A percentile compares a stretch with the other conserved stretches of the same genome.
These are phyloP conservation scores for Automeris io DNA, from an alignment of 2,888 invertebrate genomes.

Conservation along the genomic window DNA sequence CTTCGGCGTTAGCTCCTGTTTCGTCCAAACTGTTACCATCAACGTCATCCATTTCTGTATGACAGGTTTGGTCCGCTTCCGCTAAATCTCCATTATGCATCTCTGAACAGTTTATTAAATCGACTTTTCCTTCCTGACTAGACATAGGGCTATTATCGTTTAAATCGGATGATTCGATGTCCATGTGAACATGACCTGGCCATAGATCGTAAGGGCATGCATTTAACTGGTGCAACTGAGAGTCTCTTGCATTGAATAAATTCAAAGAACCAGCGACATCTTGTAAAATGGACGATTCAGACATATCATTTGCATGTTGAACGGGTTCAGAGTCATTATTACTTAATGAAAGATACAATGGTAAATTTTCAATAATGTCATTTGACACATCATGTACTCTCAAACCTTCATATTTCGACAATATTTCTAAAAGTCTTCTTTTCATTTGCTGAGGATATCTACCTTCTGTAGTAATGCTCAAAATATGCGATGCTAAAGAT, in stretches of 20 bases:
- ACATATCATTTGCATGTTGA: constrained; percentile 36
- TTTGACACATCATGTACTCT: constrained; percentile 58
- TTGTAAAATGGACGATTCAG: constrained; percentile 55
- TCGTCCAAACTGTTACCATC: constrained; percentile 29
- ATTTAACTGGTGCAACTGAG: constrained; percentile 53
- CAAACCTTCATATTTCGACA: constrained; percentile 61
- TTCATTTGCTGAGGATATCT: constrained; percentile 51
- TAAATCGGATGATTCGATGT: constrained; percentile 43
- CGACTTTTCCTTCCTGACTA: constrained; percentile 62
- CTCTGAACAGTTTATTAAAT: constrained; percentile 65
- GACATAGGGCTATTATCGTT: constrained; percentile 48
- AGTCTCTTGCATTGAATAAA: constrained; percentile 55
- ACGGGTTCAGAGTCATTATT: constrained; percentile 36
- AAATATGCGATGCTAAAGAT: constrained; percentile 65
- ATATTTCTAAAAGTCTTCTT: constrained; percentile 50
- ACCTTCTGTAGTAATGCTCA: constrained; percentile 46
- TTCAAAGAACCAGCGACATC: constrained; percentile 68
- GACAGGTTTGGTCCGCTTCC: constrained; percentile 87
- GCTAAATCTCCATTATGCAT: constrained; percentile 85
- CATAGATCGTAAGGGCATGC: constrained; percentile 62
- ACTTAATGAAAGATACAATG: constrained; percentile 36
- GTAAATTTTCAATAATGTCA: constrained; percentile 58
- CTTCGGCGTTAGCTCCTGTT: constrained; percentile 38
- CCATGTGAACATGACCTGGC: constrained; percentile 57
- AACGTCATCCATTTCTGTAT: constrained; percentile 39